Evolutionary conservation across 2,113 vertebrate species (phyloP), one percentile per base, ranked within the genome.

Genomic region (Hypomesus transpacificus): DNA sequence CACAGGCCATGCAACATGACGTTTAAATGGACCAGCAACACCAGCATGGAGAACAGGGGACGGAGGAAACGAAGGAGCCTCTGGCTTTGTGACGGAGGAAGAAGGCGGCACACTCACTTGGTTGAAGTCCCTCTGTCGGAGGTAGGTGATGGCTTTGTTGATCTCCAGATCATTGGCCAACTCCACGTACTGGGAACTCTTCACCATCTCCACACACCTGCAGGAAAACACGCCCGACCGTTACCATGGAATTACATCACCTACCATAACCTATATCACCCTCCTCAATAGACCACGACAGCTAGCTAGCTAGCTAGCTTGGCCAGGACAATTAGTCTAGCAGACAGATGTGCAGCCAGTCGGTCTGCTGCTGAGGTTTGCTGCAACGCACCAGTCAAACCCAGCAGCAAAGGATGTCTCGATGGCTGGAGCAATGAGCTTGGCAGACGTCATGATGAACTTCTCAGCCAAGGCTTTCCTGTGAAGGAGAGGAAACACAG

Each of bases 121-220:
- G 69, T 93, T 96, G 83, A 96, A 97, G 82, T 99, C 94, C 81
- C 92, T 94, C 82, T 97, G 95, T 82, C 94, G 91, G 73, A 99
- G 87, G 80, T 95, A 98, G n/a, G 95, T 98, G 83, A 97, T 95
- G 69, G 97, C 97, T 92, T 99, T 99, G 90, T 96, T 98, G 84
- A 99, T 98, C 89, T 99, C 97, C 75, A 99, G 85, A 68, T 99
- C 96, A 78, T 98, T 96, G 72, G 97, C 96, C 59, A 99, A 87
- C 75, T 99, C 97, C 2, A 97, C 92, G 28, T 99, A 99, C 50
- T 93, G 95, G 67, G 96, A 99, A 61, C 90, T 88, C 87, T 98
- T 99, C 69, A 99, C 95, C 74, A 87, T 94, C 76, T 99, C 96
- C 74, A 99, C 96, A 89, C 96, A 99, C 95, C 97, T 99, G 61